Percentiles rank a stretch among this genome's conserved stretches.
Evolutionary conservation across 2,888 invertebrate genomes (phyloP).

Genomic region (Conistra vaccinii): DNA sequence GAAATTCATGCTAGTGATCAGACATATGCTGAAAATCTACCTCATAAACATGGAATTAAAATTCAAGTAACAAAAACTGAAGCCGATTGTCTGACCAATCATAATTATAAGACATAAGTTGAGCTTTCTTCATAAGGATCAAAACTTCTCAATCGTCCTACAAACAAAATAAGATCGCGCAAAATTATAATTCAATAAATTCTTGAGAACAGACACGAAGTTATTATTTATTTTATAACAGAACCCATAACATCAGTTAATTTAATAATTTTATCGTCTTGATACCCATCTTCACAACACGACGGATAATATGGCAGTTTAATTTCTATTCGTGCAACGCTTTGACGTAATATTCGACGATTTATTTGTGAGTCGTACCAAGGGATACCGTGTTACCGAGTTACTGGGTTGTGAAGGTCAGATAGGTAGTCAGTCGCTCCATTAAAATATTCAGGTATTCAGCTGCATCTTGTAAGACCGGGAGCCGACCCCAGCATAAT

Average conservation of each 20-base stretch:
- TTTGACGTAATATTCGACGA: neutral
- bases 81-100: neutral
- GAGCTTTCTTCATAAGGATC: constrained; percentile 19
- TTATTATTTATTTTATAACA: constrained; percentile 76
- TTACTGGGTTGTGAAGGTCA: too few relatives aligned
- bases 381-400: too few relatives aligned
- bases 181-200: constrained; percentile 80
- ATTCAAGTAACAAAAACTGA: neutral
- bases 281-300: constrained; percentile 67
- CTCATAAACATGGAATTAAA: neutral
- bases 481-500: too few relatives aligned
- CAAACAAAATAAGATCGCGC: constrained; percentile 74
- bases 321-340: constrained; percentile 21
- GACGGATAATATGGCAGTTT: constrained; percentile 33
- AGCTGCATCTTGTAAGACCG: too few relatives aligned
- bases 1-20: neutral
- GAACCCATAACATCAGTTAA: constrained; percentile 65
- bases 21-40: neutral
- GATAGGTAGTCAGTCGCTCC: too few relatives aligned
- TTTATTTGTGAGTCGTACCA: constrained; percentile 4
- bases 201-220: constrained; percentile 72
- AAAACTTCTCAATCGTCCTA: constrained; percentile 43
- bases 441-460: too few relatives aligned
- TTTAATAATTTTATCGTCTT: constrained; percentile 70
- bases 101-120: neutral